phyloP scores from a whole-genome alignment of 2,113 vertebrate genomes.

The Ciconia maguari region DNA sequence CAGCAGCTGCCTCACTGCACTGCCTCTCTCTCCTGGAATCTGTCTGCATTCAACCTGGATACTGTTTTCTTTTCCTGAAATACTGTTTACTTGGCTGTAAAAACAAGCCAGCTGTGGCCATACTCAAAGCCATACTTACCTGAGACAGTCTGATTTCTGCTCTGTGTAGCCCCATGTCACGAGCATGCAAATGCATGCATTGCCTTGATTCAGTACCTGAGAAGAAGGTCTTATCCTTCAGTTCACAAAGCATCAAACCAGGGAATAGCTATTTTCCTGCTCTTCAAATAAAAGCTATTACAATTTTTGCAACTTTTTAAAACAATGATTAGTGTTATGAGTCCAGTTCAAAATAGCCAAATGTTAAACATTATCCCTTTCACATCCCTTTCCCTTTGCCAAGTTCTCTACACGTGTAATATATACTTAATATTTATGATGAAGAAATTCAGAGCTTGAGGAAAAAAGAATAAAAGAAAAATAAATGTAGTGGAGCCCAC shows the following conservation, averaged over 20 bases:
- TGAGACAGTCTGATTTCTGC: neutral
- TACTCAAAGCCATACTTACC: neutral
- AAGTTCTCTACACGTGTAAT: neutral
- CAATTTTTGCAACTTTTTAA: neutral
- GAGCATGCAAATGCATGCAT: neutral
- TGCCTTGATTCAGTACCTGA: neutral
- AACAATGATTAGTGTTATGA: neutral
- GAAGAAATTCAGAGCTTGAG: neutral
- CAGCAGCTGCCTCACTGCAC: neutral
- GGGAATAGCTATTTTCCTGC: neutral
- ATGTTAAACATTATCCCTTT: neutral
- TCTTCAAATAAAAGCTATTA: neutral
- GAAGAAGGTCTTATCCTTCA: neutral
- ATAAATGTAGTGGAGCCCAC: neutral
- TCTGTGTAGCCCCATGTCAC: accelerated
- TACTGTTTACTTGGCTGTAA: neutral
- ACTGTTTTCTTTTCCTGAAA: neutral
- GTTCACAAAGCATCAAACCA: neutral
- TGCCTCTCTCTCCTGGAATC: neutral
- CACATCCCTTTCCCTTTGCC: neutral
- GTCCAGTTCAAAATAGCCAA: neutral
- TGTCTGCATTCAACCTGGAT: neutral
- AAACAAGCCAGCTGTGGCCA: neutral
- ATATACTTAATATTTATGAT: neutral
- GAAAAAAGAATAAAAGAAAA: neutral